Conservation (phyloP, 1,140 invertebrate species). For the Sesamia nonagrioides region DNA sequence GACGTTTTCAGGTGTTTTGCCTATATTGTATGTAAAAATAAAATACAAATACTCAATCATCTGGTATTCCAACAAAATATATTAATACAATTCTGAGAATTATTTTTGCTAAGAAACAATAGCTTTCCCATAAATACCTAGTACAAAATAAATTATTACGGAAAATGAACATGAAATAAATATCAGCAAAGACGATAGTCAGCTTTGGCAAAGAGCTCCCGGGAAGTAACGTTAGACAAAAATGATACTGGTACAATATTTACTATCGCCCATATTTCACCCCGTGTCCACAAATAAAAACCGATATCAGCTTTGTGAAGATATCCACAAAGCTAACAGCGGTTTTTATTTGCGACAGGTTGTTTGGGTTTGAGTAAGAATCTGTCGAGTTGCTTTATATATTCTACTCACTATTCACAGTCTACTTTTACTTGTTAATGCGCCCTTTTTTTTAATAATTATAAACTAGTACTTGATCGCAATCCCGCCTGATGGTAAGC, state of each 20-base stretch:
- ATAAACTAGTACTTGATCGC: too few species aligned
- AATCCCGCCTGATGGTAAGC: too few species aligned
- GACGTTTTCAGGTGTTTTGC: too few species aligned
- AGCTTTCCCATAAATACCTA: background rate
- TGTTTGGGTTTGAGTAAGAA: too few species aligned
- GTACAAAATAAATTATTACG: conserved; percentile 20
- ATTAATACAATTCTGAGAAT: background rate
- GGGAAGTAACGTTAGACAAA: background rate
- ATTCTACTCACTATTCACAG: too few species aligned
- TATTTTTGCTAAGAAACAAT: background rate
- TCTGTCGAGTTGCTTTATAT: too few species aligned
- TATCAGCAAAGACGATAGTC: conserved; percentile 6
- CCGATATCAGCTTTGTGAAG: background rate
- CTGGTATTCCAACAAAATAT: background rate
- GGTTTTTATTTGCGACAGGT: too few species aligned
- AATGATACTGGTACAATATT: background rate
- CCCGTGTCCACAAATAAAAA: background rate
- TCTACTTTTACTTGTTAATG: too few species aligned
- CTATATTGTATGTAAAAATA: too few species aligned
- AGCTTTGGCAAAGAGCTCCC: background rate
- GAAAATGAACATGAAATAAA: conserved; percentile 6
- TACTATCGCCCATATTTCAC: background rate
- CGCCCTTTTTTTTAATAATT: too few species aligned
- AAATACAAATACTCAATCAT: too few species aligned
- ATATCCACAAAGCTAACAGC: too few species aligned